These are phyloP conservation scores for Cephus rjabovi DNA, from an alignment of 2,888 invertebrate genomes.

Conservation along the genomic window DNA sequence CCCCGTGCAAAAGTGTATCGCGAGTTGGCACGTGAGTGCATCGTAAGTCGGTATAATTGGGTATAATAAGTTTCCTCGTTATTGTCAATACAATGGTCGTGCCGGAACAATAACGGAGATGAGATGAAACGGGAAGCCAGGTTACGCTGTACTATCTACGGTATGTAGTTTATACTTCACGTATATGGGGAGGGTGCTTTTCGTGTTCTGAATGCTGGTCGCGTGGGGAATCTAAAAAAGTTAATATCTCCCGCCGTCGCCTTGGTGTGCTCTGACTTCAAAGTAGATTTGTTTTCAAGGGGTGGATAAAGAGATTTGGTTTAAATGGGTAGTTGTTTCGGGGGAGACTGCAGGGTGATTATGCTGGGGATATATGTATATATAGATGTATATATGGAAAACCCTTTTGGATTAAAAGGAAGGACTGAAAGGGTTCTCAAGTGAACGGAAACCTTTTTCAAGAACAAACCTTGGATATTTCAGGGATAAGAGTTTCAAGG, in stretches of 20 bases:
- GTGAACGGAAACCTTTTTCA: background rate
- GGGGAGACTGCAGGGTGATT: background rate
- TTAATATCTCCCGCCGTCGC: conserved; percentile 56
- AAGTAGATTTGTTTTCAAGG: conserved; percentile 56
- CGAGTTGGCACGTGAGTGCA: background rate
- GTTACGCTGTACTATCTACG: conserved; percentile 46
- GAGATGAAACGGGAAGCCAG: conserved; percentile 37
- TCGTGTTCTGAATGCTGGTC: conserved; percentile 42
- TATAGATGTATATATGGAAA: too few species aligned
- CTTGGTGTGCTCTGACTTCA: conserved; percentile 51
- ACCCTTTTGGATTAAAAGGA: background rate
- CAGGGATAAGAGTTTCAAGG: background rate
- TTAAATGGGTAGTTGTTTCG: background rate
- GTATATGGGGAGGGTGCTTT: conserved; percentile 35
- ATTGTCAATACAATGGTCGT: background rate
- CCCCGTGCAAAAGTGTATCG: background rate
- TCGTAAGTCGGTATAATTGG: background rate
- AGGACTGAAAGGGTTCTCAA: background rate
- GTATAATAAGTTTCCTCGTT: background rate
- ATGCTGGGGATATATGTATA: background rate
- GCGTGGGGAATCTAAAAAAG: conserved; percentile 46
- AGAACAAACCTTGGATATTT: background rate
- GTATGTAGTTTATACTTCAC: conserved; percentile 52
- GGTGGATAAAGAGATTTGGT: background rate
- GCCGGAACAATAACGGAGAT: conserved; percentile 1